Evolutionary conservation across 2,113 vertebrate genomes (phyloP).

Genomic region (Malaclemys terrapin): DNA sequence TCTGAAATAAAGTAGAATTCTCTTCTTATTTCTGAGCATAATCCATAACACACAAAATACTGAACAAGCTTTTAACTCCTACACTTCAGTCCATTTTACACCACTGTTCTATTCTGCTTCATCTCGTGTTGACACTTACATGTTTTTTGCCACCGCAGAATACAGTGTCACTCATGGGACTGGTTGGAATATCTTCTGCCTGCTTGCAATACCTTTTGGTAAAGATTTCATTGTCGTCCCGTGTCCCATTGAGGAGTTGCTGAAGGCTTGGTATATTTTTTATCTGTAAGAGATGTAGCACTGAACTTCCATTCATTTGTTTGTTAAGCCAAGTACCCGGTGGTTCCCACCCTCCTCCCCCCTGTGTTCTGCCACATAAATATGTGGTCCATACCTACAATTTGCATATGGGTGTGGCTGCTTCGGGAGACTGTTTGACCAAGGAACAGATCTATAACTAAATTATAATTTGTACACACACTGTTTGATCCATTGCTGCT

Average conservation of each 20-base stretch:
- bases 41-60: rapidly evolving
- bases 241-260: conserved; percentile 73
- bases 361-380: not conserved
- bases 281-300: conserved; percentile 75
- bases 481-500: not conserved
- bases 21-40: not conserved
- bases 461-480: conserved; percentile 8
- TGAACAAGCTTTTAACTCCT: not conserved
- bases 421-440: not conserved
- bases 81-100: too few relatives aligned
- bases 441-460: not conserved
- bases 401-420: not conserved
- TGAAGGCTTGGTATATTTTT: conserved; percentile 81
- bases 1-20: not conserved
- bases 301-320: not conserved
- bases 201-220: conserved; percentile 37
- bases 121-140: conserved; percentile 60
- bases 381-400: not conserved
- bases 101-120: not conserved
- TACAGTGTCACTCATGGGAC: conserved; percentile 2
- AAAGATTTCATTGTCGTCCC: conserved; percentile 41
- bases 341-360: not conserved
- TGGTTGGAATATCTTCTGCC: conserved; percentile 22
- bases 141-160: conserved; percentile 72
- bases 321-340: not conserved